phyloP scores from a whole-genome alignment of 2,113 vertebrate species.

The Azemiops feae region DNA sequence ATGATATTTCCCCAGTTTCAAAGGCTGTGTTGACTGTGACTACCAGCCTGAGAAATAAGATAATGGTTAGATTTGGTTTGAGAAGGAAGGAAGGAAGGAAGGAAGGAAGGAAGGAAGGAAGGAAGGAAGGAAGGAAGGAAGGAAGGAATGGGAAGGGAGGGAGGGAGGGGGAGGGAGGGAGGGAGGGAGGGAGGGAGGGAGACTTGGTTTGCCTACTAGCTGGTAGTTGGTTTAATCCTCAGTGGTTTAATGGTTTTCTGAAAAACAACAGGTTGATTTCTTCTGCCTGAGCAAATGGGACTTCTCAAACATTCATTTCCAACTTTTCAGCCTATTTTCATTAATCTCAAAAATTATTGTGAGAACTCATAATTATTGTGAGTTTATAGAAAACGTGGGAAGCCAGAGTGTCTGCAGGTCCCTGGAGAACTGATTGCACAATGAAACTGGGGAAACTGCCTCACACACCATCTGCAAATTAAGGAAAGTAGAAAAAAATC shows the following conservation, averaged over 20 bases:
- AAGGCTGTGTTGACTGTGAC: background rate
- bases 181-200: too few species aligned
- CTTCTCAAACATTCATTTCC: background rate
- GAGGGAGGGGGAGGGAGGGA: too few species aligned
- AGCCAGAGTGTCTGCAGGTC: background rate
- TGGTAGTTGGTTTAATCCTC: background rate
- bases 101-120: background rate
- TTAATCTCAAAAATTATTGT: background rate
- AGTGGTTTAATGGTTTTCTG: background rate
- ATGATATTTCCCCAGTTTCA: background rate
- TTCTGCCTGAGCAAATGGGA: background rate
- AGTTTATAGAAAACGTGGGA: background rate
- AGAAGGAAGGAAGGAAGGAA: background rate
- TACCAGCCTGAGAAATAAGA: background rate
- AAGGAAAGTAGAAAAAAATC: background rate
- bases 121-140: background rate
- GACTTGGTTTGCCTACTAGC: background rate
- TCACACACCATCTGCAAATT: background rate
- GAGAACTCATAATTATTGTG: too few species aligned
- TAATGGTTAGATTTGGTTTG: background rate
- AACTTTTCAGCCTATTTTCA: background rate
- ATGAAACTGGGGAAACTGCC: background rate
- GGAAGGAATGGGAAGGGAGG: too few species aligned
- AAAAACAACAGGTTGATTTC: background rate
- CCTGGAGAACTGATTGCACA: background rate